phyloP scores from a whole-genome alignment of 2,888 invertebrate species.

The Lasioglossum oenotherae region DNA sequence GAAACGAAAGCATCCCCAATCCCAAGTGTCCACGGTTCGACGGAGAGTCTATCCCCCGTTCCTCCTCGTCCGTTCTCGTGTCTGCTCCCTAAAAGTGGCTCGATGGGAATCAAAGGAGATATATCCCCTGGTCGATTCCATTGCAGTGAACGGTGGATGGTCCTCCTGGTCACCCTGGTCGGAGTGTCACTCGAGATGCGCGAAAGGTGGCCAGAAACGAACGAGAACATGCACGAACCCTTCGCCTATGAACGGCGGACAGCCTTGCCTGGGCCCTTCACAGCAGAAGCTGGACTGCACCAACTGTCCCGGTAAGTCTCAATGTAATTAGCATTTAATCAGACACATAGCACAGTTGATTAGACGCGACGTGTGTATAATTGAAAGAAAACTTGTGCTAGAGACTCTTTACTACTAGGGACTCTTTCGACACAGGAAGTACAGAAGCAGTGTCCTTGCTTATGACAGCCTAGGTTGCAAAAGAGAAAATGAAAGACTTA shows the following conservation, averaged over 20 bases:
- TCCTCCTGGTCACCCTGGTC: constrained; percentile 95
- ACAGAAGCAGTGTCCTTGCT: background rate
- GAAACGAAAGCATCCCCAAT: constrained; percentile 22
- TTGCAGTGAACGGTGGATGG: constrained; percentile 97
- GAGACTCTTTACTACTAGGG: too few relatives aligned
- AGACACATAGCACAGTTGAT: too few relatives aligned
- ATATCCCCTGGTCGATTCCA: background rate
- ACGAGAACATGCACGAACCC: constrained; percentile 95
- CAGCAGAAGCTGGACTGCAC: constrained; percentile 93
- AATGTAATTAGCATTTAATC: too few relatives aligned
- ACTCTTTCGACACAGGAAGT: background rate
- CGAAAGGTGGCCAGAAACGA: constrained; percentile 92
- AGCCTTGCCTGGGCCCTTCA: constrained; percentile 92
- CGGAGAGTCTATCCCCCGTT: background rate
- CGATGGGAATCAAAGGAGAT: background rate
- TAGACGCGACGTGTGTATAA: background rate
- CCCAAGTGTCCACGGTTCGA: constrained; percentile 17
- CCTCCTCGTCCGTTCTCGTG: background rate
- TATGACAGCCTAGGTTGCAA: background rate
- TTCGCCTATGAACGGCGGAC: constrained; percentile 95
- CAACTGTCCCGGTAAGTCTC: constrained; percentile 81
- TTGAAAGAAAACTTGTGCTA: background rate
- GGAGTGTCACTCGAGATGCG: constrained; percentile 92
- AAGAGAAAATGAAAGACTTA: background rate
- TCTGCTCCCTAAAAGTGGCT: background rate